Conservation (phyloP, 1,140 invertebrate genomes). For the Melanaphis sacchari region DNA sequence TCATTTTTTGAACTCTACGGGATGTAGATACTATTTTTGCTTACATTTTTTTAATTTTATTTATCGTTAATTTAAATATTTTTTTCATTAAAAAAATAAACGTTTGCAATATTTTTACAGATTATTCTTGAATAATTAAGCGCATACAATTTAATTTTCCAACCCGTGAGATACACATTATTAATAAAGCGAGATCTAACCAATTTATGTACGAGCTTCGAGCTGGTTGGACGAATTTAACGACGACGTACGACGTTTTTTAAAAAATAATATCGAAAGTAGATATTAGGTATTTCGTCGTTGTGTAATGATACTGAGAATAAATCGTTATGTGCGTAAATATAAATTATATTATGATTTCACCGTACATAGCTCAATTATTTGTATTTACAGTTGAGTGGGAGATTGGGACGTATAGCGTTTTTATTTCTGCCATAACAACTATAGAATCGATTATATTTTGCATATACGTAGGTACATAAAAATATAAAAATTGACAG, state of each 20-base stretch:
- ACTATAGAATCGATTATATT: not conserved
- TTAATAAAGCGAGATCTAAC: not conserved
- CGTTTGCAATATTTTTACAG: not conserved
- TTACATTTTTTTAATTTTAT: not conserved
- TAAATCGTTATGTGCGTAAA: not conserved
- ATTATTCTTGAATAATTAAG: not conserved
- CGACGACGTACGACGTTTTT: not conserved
- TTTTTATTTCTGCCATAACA: not conserved
- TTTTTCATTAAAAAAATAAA: not conserved
- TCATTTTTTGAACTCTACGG: not conserved
- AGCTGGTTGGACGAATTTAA: not conserved
- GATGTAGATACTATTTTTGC: not conserved
- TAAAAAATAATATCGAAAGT: not conserved
- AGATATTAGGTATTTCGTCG: not conserved
- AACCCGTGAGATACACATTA: not conserved
- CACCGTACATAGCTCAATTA: not conserved
- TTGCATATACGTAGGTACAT: not conserved
- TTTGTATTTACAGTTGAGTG: not conserved
- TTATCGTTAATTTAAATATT: not conserved
- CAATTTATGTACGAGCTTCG: not conserved
- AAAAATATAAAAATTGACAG: not conserved
- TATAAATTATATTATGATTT: not conserved
- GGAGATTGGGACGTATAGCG: not conserved
- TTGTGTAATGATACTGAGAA: not conserved
- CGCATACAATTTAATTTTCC: not conserved